A percentile compares a stretch with the other conserved stretches of the same genome.
Conservation (phyloP, 2,888 invertebrate species). For the Agrilus biguttatus region DNA sequence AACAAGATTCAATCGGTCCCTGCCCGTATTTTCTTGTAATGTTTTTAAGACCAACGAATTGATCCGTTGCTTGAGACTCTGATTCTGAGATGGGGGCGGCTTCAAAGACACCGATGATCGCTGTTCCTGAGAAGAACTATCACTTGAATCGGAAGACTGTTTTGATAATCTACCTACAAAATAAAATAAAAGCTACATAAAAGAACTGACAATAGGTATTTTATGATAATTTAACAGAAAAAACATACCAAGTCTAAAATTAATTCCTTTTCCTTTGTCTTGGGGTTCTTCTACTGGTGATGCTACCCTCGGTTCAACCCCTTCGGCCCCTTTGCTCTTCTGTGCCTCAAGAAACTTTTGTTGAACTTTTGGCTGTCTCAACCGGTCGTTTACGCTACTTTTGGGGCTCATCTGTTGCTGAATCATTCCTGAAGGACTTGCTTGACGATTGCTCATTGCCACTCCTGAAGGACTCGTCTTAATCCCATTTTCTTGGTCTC, state of each 20-base stretch:
- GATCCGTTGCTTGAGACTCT: constrained; percentile 75
- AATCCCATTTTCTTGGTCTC: too few relatives aligned
- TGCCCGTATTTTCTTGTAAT: constrained; percentile 69
- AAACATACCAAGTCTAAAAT: constrained; percentile 5
- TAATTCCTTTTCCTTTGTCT: constrained; percentile 7
- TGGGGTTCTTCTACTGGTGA: neutral
- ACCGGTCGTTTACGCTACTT: constrained; percentile 22
- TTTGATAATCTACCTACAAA: too few relatives aligned
- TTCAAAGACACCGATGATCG: constrained; percentile 1
- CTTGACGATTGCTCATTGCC: constrained; percentile 4
- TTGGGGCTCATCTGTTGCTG: constrained; percentile 15
- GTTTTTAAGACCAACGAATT: constrained; percentile 80
- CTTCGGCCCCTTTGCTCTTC: constrained; percentile 20
- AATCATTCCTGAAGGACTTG: constrained; percentile 2
- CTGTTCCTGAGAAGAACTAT: constrained; percentile 1
- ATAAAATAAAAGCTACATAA: too few relatives aligned
- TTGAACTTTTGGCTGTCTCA: constrained; percentile 26
- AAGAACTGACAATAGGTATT: too few relatives aligned
- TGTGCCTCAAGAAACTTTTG: constrained; percentile 17
- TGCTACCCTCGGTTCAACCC: constrained; percentile 1
- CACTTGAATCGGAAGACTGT: too few relatives aligned
- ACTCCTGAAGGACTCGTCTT: too few relatives aligned
- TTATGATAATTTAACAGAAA: too few relatives aligned
- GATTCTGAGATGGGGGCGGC: constrained; percentile 34
- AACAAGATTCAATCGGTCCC: constrained; percentile 34